Base-by-base conservation (phyloP, 2,888 invertebrate genomes). In the Perizoma flavofasciatum region DNA sequence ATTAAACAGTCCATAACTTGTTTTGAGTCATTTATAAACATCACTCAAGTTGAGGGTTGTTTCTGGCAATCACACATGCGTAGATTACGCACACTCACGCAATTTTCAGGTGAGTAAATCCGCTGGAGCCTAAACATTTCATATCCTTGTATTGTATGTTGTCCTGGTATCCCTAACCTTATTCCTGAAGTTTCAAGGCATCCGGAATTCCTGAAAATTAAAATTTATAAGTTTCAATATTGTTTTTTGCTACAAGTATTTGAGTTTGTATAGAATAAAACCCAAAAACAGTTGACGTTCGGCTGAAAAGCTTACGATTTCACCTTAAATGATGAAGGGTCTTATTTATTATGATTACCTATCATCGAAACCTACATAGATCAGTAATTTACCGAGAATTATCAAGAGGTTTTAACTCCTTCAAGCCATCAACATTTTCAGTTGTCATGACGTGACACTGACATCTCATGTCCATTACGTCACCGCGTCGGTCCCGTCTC, bases 141-240 rank as follows among this genome's bases (percentile, higher is more conserved):
- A 40, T 59, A 63, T 74, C 78, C 77, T 80, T 59, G 44, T 54
- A 45, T 43, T 50, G 69, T 72, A 75, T 91, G 78, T 22, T 59
- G 0, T 60, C 89, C 88, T 89, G 75, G 90, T 92, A 86, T 71
- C 79, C 78, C 83, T 90, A 91, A 91, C 91, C 90, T 91, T 91
- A 91, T 89, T 90, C 79, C 88, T 88, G 85, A 87, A 85, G 84
- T 87, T 88, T 89, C 88, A 89, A 86, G 89, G 87, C 89, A 88
- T 69, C 69, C 73, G 47, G 47, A 58, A 35, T 33, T 58, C 45
- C 53, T 41, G 45, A 58, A 45, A 4, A 5, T 9, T 49, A 56
- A 40, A 34, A 10, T 39, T 34, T 41, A 2, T 61, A 50, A 10
- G 45, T 8, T 11, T 49, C 50, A 35, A 22, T 22, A 32, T 55